phyloP scores from a whole-genome alignment of 2,113 vertebrate species.

The Paradisaea rubra region DNA sequence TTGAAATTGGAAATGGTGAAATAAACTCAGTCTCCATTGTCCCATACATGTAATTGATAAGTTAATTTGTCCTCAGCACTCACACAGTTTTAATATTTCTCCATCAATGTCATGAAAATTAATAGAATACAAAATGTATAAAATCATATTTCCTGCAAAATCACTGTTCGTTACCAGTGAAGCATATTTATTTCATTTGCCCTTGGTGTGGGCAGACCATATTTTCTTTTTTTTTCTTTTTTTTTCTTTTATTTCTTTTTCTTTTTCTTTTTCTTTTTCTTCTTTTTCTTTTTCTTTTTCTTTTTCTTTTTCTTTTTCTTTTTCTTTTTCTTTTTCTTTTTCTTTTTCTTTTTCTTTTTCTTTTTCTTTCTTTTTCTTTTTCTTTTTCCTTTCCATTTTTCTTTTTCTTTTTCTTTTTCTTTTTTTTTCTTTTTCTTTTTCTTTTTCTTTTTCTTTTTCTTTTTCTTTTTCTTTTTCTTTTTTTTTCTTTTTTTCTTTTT shows the following conservation, averaged over 20 bases:
- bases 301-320: background rate
- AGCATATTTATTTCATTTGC: constrained; percentile 79
- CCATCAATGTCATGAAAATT: constrained; percentile 76
- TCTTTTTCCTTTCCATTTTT: background rate
- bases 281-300: background rate
- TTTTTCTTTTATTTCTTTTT: fast-evolving
- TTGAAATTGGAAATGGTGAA: constrained; percentile 67
- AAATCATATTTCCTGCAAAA: constrained; percentile 67
- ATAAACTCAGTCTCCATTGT: constrained; percentile 69
- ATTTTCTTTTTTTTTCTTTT: background rate
- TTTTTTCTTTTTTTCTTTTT: background rate
- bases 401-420: background rate
- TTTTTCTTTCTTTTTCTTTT: background rate
- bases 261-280: fast-evolving
- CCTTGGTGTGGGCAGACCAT: constrained; percentile 65
- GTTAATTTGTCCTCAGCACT: constrained; percentile 76
- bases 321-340: background rate
- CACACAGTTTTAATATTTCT: constrained; percentile 71
- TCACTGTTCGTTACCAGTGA: constrained; percentile 58
- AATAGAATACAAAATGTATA: constrained; percentile 75
- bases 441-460: too few species aligned
- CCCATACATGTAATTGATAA: constrained; percentile 75
- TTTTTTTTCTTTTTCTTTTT: fast-evolving
- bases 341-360: background rate
- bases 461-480: background rate